A percentile compares a stretch with the other conserved stretches of the same genome.
phyloP scores from a whole-genome alignment of 2,888 invertebrate species.

The Tribolium freemani region DNA sequence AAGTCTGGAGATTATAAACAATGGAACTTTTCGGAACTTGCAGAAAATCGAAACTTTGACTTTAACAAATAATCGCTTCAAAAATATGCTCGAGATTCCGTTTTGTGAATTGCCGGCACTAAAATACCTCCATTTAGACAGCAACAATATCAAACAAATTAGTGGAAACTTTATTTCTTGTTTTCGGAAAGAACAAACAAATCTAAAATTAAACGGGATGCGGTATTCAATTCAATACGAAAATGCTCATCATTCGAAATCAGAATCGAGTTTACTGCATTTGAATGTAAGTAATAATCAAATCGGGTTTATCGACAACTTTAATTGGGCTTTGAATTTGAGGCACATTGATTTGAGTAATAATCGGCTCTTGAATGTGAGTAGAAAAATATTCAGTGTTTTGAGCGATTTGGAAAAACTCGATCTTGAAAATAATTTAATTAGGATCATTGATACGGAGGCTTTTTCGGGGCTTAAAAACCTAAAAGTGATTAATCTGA shows the following conservation, averaged over 20 bases:
- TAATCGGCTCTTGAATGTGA: slow-evolving; percentile 49
- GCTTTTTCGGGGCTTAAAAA: slow-evolving; percentile 41
- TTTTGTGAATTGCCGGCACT: slow-evolving; percentile 55
- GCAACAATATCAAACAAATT: slow-evolving; percentile 39
- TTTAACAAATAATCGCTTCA: slow-evolving; percentile 52
- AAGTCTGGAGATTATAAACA: slow-evolving; percentile 48
- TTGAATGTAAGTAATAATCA: slow-evolving; percentile 57
- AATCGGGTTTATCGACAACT: slow-evolving; percentile 48
- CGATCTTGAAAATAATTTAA: slow-evolving; percentile 17
- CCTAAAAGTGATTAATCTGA: slow-evolving; percentile 40
- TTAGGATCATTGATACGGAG: neutral
- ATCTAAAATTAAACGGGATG: slow-evolving; percentile 1
- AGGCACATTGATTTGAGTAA: slow-evolving; percentile 49
- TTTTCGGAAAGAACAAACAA: slow-evolving; percentile 15
- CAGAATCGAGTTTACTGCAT: slow-evolving; percentile 39
- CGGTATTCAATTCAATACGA: neutral
- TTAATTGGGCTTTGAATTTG: slow-evolving; percentile 47
- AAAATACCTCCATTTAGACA: slow-evolving; percentile 48
- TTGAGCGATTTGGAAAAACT: slow-evolving; percentile 49
- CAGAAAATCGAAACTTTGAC: slow-evolving; percentile 48
- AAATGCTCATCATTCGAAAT: neutral
- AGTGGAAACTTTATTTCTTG: slow-evolving; percentile 2
- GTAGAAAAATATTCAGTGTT: slow-evolving; percentile 43
- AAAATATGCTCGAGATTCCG: slow-evolving; percentile 49
- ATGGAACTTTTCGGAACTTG: slow-evolving; percentile 46